Evolutionary conservation across 2,113 vertebrate genomes (phyloP), one percentile per base, ranked within the genome.

Genomic region (Pelecanus crispus): DNA sequence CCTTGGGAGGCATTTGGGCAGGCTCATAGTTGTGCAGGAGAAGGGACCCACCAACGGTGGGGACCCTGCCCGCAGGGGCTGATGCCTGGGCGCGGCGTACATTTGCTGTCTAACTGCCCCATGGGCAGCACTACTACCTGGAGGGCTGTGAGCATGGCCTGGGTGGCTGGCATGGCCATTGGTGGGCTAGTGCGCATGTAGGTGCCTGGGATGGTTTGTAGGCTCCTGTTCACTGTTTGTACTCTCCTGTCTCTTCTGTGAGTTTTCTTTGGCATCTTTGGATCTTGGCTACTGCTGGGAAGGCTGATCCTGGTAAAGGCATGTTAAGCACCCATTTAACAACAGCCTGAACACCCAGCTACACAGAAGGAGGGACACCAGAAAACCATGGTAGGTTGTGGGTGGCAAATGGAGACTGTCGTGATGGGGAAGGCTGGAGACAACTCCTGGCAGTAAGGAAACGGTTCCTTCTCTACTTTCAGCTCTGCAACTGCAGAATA

Each of bases 1-100:
- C n/a, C 44, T 36, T 26, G 34, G 38, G 29, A 86, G 36, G 25
- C 17, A 29, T 84, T 62, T 94, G 63, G 21, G 25, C 12, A 86
- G 47, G 24, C 17, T 72, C 0, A 0, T 63, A n/a, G n/a, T 6
- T 79, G 28, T 49, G 47, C 28, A 44, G 63, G 15, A 82, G 58
- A n/a, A 75, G 45, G 40, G 18, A 77, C 63, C 14, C 31, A 38
- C 22, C 4, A 16, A 4, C 0, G 0, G 10, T 15, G 56, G 61
- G 36, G 44, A 50, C 29, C 7, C 26, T 52, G 29, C 32, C 50
- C 0, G 1, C 28, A 61, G 65, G 13, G 40, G 11, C 53, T 84
- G 80, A 20, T 80, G 80, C 34, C 38, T 75, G 53, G 36, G 38
- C 34, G 26, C 0, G 1, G 24, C 0, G 2, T 49, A 42, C 17